Percentiles rank a stretch among this genome's conserved stretches.
phyloP scores from a whole-genome alignment of 2,113 vertebrate genomes.

The Coptodon rendalli region DNA sequence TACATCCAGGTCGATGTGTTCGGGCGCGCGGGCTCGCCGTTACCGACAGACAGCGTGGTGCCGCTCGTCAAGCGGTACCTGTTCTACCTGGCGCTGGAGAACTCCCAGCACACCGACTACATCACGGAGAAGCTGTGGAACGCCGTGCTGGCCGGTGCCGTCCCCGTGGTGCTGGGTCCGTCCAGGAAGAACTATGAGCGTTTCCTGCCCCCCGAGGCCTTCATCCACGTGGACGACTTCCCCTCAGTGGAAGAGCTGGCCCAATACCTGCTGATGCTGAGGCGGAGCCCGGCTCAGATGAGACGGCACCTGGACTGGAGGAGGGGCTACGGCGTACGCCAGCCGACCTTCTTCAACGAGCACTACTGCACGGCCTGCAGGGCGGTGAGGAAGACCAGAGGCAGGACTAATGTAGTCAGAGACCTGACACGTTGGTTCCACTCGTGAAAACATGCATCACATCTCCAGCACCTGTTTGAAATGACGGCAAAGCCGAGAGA shows the following conservation, averaged over 20 bases:
- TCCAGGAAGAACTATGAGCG: conserved; percentile 85
- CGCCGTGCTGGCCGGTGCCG: conserved; percentile 75
- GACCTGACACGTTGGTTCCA: conserved; percentile 81
- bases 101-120: conserved; percentile 89
- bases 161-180: conserved; percentile 87
- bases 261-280: conserved; percentile 80
- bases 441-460: neutral
- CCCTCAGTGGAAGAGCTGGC: conserved; percentile 74
- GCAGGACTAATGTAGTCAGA: conserved; percentile 59
- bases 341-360: conserved; percentile 80
- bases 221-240: conserved; percentile 93
- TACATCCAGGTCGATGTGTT: conserved; percentile 82
- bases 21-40: conserved; percentile 59
- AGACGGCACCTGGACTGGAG: conserved; percentile 83
- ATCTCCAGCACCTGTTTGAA: neutral
- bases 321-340: conserved; percentile 69
- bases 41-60: conserved; percentile 64
- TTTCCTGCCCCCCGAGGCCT: conserved; percentile 82
- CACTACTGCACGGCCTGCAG: conserved; percentile 83
- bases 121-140: conserved; percentile 97
- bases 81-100: conserved; percentile 94
- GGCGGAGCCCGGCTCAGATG: conserved; percentile 68
- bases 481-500: neutral
- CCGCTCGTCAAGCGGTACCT: conserved; percentile 77
- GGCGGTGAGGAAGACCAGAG: conserved; percentile 53